phyloP scores from a whole-genome alignment of 1,140 invertebrate genomes.

The Penaeus vannamei region DNA sequence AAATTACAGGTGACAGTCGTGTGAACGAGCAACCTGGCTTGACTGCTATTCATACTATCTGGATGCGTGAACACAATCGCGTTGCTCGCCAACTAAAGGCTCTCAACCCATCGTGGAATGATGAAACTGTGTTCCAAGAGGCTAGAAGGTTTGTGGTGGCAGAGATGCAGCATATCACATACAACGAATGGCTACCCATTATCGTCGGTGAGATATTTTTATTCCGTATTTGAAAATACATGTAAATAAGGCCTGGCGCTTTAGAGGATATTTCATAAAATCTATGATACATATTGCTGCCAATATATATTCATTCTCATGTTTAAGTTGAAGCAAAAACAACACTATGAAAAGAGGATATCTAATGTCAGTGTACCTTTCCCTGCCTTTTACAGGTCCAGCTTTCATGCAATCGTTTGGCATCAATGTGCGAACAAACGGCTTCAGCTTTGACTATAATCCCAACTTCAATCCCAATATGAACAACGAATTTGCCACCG shows the following conservation, averaged over 20 bases:
- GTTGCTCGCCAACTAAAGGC: conserved; percentile 77
- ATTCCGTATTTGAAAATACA: no score
- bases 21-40: conserved; percentile 77
- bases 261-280: no score
- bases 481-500: conserved; percentile 72
- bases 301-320: no score
- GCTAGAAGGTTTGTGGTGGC: conserved; percentile 74
- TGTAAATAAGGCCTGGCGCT: no score
- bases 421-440: conserved; percentile 66
- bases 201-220: conserved; percentile 65
- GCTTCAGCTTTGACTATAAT: conserved; percentile 72
- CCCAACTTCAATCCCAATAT: conserved; percentile 72
- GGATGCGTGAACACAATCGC: conserved; percentile 82
- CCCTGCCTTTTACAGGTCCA: not conserved
- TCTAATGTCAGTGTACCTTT: no score
- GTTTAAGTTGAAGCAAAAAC: no score
- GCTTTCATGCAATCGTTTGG: conserved; percentile 69
- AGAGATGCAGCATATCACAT: conserved; percentile 73
- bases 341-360: no score
- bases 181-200: conserved; percentile 71
- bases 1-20: conserved; percentile 72
- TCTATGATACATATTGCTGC: no score
- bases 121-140: conserved; percentile 81
- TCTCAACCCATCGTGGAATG: conserved; percentile 89
- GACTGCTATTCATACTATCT: conserved; percentile 76